Conservation (phyloP, 2,888 invertebrate species). For the Spisula solida region DNA sequence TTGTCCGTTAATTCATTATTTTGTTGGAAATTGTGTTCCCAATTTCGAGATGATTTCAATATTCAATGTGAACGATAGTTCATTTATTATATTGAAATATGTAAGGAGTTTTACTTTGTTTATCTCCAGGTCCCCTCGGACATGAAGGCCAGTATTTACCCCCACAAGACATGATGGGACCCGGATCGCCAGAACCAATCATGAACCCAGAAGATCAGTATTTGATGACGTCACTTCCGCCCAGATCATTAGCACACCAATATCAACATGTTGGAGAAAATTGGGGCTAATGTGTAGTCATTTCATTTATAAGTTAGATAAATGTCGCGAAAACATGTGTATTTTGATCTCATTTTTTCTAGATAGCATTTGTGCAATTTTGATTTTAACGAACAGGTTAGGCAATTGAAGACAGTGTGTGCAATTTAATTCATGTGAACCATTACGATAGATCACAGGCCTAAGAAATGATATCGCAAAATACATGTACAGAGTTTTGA, state of each 20-base stretch:
- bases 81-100: too few species aligned
- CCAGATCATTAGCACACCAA: conserved; percentile 51
- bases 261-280: conserved; percentile 58
- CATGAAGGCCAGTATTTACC: conserved; percentile 75
- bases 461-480: too few species aligned
- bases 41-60: too few species aligned
- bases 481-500: too few species aligned
- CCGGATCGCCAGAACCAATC: conserved; percentile 75
- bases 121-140: conserved; percentile 68
- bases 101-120: neutral
- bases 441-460: too few species aligned
- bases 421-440: too few species aligned
- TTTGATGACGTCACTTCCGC: conserved; percentile 62
- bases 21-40: too few species aligned
- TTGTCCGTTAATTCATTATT: too few species aligned
- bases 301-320: neutral
- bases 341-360: neutral
- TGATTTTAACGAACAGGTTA: too few species aligned
- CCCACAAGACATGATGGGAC: conserved; percentile 74
- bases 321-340: conserved; percentile 12
- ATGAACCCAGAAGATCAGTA: conserved; percentile 67
- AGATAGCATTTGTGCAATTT: neutral
- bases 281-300: conserved; percentile 47
- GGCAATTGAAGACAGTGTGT: too few species aligned
- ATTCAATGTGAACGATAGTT: too few species aligned